Percentiles rank a stretch among this genome's conserved stretches.
These are phyloP conservation scores for Cercopithecus mona DNA, from an alignment of 2,113 vertebrate genomes.

Conservation along the genomic window DNA sequence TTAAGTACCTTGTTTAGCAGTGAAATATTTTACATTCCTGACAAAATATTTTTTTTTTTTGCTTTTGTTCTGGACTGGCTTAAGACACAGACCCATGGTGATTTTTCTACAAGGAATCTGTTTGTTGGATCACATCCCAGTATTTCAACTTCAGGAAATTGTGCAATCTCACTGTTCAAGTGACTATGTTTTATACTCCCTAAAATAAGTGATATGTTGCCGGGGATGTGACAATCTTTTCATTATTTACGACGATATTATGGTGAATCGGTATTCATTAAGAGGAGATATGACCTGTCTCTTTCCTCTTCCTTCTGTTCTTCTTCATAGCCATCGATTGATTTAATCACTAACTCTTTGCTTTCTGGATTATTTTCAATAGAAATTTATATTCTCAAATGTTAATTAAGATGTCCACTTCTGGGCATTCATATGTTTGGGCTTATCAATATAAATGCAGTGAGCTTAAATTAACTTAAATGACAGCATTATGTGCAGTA, in stretches of 20 bases:
- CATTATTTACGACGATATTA: background rate
- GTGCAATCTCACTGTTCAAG: background rate
- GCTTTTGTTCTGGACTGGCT: background rate
- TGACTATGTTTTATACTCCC: background rate
- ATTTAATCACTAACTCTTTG: background rate
- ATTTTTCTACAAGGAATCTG: background rate
- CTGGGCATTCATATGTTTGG: background rate
- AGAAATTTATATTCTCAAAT: background rate
- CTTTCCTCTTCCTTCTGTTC: background rate
- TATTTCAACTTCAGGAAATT: slow-evolving; percentile 8
- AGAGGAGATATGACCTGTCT: background rate
- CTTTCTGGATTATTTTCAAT: background rate
- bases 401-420: background rate
- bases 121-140: background rate
- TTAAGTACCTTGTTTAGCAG: background rate
- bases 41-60: background rate
- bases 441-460: background rate
- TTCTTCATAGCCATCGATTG: background rate
- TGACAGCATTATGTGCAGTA: background rate
- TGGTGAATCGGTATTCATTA: background rate
- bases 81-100: background rate
- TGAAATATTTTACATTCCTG: background rate
- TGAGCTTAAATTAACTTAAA: background rate
- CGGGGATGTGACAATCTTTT: background rate
- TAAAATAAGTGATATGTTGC: background rate